A percentile compares a stretch with the other conserved stretches of the same genome.
These are phyloP conservation scores for Elaeidobius kamerunicus DNA, from an alignment of 2,888 invertebrate species.

Conservation along the genomic window DNA sequence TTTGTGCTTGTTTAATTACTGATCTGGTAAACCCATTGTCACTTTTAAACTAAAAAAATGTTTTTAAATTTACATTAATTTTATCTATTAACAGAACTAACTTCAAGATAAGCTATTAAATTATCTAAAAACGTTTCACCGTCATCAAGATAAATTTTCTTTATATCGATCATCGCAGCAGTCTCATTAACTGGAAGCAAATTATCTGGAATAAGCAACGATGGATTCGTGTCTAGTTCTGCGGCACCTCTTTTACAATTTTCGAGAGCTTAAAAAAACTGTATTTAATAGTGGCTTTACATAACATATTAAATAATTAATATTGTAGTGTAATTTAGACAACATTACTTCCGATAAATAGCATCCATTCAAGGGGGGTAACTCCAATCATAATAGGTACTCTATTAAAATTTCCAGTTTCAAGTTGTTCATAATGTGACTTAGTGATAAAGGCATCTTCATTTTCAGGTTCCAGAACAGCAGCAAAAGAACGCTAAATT, in stretches of 20 bases:
- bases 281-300: not conserved
- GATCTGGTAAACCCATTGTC: conserved; percentile 1
- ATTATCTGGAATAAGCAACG: not conserved
- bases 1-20: conserved; percentile 2
- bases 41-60: conserved; percentile 1
- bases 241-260: not conserved
- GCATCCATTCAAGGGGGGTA: not conserved
- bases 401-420: conserved; percentile 1
- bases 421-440: not conserved
- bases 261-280: not conserved
- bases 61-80: not conserved
- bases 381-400: conserved; percentile 1
- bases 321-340: no score
- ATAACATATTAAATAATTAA: no score
- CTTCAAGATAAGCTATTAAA: not conserved
- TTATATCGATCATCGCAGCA: not conserved
- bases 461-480: conserved; percentile 1
- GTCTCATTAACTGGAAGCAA: not conserved
- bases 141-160: not conserved
- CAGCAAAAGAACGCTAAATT: not conserved
- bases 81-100: not conserved
- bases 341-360: not conserved
- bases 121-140: conserved; percentile 2
- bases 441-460: conserved; percentile 2
- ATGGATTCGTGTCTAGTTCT: not conserved